Conservation (phyloP, 2,797 vertebrate species). For the Taenioides sp. region DNA sequence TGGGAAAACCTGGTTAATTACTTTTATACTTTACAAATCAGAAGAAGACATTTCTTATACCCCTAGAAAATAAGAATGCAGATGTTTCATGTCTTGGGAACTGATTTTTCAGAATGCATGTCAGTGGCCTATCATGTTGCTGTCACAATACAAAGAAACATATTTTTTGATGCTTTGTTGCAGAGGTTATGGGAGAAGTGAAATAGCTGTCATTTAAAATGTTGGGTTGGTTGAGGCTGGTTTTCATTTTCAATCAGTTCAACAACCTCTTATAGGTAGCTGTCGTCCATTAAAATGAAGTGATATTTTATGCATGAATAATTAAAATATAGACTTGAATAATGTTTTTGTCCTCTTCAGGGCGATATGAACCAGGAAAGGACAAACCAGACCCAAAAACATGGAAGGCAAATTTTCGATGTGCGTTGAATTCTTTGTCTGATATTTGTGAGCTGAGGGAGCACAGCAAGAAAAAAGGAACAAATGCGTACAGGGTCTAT, state of each 20-base stretch:
- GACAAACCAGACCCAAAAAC: conserved; percentile 83
- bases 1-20: neutral
- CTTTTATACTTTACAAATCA: neutral
- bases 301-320: neutral
- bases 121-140: conserved; percentile 47
- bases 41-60: neutral
- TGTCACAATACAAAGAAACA: conserved; percentile 54
- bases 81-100: conserved; percentile 58
- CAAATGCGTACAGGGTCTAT: conserved; percentile 79
- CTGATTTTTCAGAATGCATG: conserved; percentile 25
- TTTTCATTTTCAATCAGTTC: neutral
- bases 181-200: conserved; percentile 2
- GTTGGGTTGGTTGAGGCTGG: neutral
- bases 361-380: conserved; percentile 74
- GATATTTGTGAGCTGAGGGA: conserved; percentile 79
- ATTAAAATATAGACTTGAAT: neutral
- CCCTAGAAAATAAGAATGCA: conserved; percentile 2
- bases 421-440: conserved; percentile 80
- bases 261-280: neutral
- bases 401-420: conserved; percentile 85
- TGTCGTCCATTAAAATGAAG: neutral
- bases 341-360: conserved; percentile 42
- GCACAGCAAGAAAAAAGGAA: conserved; percentile 80
- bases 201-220: neutral
- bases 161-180: neutral